Evolutionary conservation across 1,140 invertebrate genomes (phyloP).

Genomic region (Frieseomelitta varia): DNA sequence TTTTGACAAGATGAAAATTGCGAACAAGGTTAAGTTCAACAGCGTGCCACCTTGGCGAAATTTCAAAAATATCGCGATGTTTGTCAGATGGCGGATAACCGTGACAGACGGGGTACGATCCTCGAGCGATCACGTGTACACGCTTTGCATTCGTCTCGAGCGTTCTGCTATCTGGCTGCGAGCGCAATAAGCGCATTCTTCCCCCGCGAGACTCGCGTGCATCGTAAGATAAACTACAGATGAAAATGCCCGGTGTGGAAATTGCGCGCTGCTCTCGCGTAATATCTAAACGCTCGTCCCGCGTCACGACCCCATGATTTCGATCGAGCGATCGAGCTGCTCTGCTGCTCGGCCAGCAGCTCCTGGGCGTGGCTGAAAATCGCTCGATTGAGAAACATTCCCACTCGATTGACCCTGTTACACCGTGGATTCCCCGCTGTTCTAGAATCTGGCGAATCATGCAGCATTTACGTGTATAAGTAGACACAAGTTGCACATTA

Average conservation of each 20-base stretch:
- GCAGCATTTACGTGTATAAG: too few species aligned
- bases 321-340: background rate
- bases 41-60: too few species aligned
- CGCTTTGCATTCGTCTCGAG: conserved; percentile 8
- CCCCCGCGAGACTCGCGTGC: background rate
- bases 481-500: too few species aligned
- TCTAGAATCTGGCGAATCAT: too few species aligned
- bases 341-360: too few species aligned
- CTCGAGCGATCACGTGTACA: background rate
- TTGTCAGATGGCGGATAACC: background rate
- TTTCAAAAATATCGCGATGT: background rate
- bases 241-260: conserved; percentile 35
- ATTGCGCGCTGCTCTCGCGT: conserved; percentile 9
- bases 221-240: conserved; percentile 18
- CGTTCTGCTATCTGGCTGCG: background rate
- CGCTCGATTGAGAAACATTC: background rate
- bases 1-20: too few species aligned
- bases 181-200: conserved; percentile 32
- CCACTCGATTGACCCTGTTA: background rate
- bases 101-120: background rate
- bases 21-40: too few species aligned
- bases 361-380: background rate
- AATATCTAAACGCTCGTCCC: background rate
- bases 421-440: background rate
- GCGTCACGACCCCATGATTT: background rate